Percentiles rank a stretch among this genome's conserved stretches.
These are phyloP conservation scores for Chelon labrosus DNA, from an alignment of 2,797 vertebrate genomes.

Conservation along the genomic window DNA sequence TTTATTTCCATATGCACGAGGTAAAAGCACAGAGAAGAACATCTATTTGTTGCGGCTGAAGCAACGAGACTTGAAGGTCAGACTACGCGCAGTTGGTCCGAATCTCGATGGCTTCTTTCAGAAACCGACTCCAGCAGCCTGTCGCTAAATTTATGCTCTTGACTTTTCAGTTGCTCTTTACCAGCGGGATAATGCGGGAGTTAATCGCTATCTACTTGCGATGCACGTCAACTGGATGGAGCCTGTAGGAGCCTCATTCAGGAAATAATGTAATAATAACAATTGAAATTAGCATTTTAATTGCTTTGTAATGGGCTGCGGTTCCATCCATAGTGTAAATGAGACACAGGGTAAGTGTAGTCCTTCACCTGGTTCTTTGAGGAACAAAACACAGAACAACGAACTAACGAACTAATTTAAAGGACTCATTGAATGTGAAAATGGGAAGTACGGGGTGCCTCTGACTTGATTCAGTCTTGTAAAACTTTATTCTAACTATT, in stretches of 20 bases:
- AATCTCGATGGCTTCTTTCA: conserved; percentile 51
- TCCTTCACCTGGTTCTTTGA: conserved; percentile 12
- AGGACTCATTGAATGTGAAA: conserved; percentile 9
- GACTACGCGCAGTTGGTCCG: conserved; percentile 49
- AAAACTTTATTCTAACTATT: conserved; percentile 17
- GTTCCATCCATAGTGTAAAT: conserved; percentile 25
- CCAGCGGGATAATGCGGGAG: conserved; percentile 44
- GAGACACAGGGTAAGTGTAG: conserved; percentile 5
- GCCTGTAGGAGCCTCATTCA: conserved; percentile 39
- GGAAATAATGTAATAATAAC: conserved; percentile 51
- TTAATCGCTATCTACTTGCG: conserved; percentile 45
- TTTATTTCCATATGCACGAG: conserved; percentile 23
- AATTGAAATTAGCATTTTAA: conserved; percentile 59
- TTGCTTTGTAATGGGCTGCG: conserved; percentile 42
- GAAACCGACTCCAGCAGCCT: conserved; percentile 33
- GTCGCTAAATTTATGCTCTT: conserved; percentile 57
- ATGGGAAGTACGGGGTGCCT: not conserved
- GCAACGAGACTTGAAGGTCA: conserved; percentile 63
- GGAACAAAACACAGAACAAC: conserved; percentile 1
- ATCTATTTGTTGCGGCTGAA: conserved; percentile 45
- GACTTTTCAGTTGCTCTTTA: conserved; percentile 64
- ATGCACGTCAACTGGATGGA: conserved; percentile 20
- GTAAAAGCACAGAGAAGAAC: conserved; percentile 24
- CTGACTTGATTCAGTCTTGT: not conserved
- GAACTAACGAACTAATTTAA: conserved; percentile 9